Conservation (phyloP, 2,797 vertebrate species). For the Anniella stebbinsi region DNA sequence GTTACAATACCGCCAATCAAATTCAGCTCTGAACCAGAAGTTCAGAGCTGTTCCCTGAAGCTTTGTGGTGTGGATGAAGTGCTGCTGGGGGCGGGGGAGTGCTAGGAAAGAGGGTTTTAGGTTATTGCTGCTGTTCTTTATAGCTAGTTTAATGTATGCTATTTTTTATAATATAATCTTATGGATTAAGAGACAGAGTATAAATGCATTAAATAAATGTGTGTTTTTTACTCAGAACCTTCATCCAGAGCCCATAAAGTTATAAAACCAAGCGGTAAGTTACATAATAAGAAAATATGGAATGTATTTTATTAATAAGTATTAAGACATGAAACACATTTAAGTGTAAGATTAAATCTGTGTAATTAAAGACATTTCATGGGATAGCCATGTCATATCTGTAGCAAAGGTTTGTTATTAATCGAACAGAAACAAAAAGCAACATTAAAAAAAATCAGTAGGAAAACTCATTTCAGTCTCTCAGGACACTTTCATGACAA, state of each 20-base stretch:
- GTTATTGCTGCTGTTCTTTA: background rate
- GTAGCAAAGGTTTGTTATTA: background rate
- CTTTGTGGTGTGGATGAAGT: background rate
- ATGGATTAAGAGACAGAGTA: background rate
- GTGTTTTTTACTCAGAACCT: constrained; percentile 84
- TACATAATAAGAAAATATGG: constrained; percentile 8
- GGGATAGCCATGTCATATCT: background rate
- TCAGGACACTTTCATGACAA: background rate
- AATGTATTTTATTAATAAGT: background rate
- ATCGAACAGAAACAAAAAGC: background rate
- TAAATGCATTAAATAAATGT: background rate
- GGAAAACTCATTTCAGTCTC: background rate
- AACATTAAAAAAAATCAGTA: background rate
- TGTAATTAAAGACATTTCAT: background rate
- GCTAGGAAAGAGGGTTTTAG: background rate
- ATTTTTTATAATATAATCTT: background rate
- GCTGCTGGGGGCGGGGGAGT: background rate
- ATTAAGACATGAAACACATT: background rate
- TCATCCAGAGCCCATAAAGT: constrained; percentile 92
- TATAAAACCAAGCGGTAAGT: constrained; percentile 89
- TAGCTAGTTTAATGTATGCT: background rate
- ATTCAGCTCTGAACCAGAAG: background rate
- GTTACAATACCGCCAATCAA: background rate
- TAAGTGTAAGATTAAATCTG: background rate
- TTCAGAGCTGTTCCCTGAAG: background rate